Percentiles rank a stretch among this genome's conserved stretches.
phyloP scores from a whole-genome alignment of 1,140 invertebrate species.

The Chrysoperla carnea region DNA sequence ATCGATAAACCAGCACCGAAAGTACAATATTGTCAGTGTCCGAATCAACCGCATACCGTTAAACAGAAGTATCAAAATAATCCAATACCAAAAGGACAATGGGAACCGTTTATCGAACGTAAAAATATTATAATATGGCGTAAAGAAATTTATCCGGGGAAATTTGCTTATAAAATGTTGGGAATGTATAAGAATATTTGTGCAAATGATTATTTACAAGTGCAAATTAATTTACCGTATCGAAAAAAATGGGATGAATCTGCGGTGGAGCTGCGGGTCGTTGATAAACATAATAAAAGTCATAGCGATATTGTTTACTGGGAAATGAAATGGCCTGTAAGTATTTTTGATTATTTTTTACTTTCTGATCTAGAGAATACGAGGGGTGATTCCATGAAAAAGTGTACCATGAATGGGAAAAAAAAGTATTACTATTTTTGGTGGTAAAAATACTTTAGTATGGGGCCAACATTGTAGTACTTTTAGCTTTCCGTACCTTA shows the following conservation, averaged over 20 bases:
- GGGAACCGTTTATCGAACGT: conserved; percentile 63
- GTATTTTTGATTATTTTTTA: conserved; percentile 15
- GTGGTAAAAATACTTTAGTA: too few relatives aligned
- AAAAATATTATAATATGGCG: conserved; percentile 68
- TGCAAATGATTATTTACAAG: conserved; percentile 61
- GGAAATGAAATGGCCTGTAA: conserved; percentile 75
- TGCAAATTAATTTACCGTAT: conserved; percentile 64
- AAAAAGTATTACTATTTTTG: neutral
- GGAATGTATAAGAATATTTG: conserved; percentile 59
- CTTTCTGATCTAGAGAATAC: conserved; percentile 1
- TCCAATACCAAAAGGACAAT: conserved; percentile 32
- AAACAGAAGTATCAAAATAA: neutral
- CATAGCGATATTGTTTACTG: conserved; percentile 64
- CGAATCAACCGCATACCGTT: conserved; percentile 17
- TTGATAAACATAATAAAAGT: conserved; percentile 43
- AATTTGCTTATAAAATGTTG: conserved; percentile 77
- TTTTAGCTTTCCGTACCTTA: neutral
- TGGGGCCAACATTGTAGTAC: too few relatives aligned
- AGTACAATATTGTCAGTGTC: conserved; percentile 34
- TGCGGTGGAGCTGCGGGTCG: conserved; percentile 45
- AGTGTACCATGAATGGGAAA: too few relatives aligned
- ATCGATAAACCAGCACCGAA: conserved; percentile 32
- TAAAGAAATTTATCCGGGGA: conserved; percentile 36
- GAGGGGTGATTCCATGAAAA: too few relatives aligned
- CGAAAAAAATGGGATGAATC: conserved; percentile 63